These are phyloP conservation scores for Vidua macroura DNA, from an alignment of 2,113 vertebrate genomes.

Conservation along the genomic window DNA sequence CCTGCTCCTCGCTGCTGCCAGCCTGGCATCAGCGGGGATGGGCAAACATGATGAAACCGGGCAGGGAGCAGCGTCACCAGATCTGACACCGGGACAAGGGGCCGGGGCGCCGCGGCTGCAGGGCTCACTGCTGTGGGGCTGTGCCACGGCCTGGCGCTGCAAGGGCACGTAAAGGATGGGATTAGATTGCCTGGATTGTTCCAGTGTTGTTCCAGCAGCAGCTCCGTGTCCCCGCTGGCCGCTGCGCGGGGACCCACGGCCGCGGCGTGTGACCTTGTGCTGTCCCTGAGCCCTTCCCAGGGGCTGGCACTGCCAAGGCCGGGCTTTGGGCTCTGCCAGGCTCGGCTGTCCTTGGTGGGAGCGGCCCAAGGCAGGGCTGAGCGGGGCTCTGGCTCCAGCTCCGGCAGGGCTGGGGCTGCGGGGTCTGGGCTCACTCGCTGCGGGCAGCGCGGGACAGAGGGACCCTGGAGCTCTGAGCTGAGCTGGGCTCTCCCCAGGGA, in stretches of 20 bases:
- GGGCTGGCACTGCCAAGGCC: background rate
- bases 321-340: background rate
- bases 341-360: background rate
- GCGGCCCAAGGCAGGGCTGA: background rate
- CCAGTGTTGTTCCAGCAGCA: background rate
- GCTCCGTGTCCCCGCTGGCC: background rate
- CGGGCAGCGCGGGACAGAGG: background rate
- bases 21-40: rapidly evolving
- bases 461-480: background rate
- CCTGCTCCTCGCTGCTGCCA: background rate
- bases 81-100: background rate
- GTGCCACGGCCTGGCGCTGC: background rate
- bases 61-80: background rate
- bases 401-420: rapidly evolving
- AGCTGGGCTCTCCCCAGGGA: background rate
- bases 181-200: background rate
- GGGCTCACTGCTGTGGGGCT: background rate
- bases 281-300: background rate
- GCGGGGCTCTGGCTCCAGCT: background rate
- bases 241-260: rapidly evolving
- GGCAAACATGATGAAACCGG: background rate
- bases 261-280: background rate
- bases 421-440: background rate
- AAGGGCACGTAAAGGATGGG: background rate
- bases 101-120: background rate